phyloP scores from a whole-genome alignment of 2,888 invertebrate genomes.

The Pheosia gnoma region DNA sequence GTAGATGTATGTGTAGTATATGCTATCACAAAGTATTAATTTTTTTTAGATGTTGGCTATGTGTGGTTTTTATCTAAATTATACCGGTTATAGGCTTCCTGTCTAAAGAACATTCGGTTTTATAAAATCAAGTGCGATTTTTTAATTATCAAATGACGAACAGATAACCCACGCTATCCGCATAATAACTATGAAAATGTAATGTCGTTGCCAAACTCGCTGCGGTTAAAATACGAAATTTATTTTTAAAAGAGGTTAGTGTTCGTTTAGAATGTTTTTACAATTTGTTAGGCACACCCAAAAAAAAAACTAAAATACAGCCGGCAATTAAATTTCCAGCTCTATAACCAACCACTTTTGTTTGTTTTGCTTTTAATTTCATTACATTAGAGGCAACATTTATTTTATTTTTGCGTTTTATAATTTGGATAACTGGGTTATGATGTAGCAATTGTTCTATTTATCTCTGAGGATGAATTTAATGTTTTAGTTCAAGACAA shows the following conservation, averaged over 20 bases:
- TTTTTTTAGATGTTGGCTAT: too few relatives aligned
- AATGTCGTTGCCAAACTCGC: not conserved
- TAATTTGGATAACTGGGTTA: not conserved
- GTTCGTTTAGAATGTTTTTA: not conserved
- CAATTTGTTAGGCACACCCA: not conserved
- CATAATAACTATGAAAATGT: not conserved
- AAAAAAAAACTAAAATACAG: not conserved
- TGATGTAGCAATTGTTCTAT: not conserved
- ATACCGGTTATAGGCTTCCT: too few relatives aligned
- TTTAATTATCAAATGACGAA: not conserved
- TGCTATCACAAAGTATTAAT: too few relatives aligned
- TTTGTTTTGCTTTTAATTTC: not conserved
- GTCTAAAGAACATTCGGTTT: not conserved
- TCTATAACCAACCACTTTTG: conserved; percentile 1
- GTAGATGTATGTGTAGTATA: too few relatives aligned
- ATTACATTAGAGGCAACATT: not conserved
- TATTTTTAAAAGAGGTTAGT: conserved; percentile 1
- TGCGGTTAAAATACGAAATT: not conserved
- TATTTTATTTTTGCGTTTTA: not conserved
- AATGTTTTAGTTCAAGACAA: too few relatives aligned
- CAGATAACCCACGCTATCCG: not conserved
- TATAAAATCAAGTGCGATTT: not conserved
- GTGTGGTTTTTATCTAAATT: too few relatives aligned
- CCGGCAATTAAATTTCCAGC: not conserved
- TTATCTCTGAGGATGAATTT: not conserved